Base-by-base conservation (phyloP, 64 coral and sea anemone genomes). In the Platygyra sinensis region DNA sequence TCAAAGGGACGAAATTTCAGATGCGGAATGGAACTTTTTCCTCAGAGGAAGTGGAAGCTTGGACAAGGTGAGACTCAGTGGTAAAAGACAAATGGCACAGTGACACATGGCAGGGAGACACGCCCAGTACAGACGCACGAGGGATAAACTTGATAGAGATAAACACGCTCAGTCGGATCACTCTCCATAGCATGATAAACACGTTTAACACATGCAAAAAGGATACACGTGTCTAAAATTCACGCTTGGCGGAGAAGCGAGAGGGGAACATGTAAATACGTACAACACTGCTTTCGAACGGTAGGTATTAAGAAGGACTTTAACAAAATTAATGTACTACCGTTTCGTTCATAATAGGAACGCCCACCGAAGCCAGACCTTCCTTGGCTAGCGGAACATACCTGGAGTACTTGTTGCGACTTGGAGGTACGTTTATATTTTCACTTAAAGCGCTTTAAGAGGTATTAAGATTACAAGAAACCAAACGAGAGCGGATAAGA, bases 21-120 rank as follows among this genome's bases (percentile, higher is more conserved):
- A 95, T 30, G 73, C 60, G 4, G 97, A 99, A 55, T 99, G 97
- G 97, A 99, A 99, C 74, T 99, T 89, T 65, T 99, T 99, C 74
- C 91, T 99, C 27, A 86, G 97, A 91, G 97, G 97, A 24, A 93
- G 89, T 39, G 94, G 94, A 16, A 86, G 94, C 38, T 84, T 99
- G 14, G 97, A 99, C 75, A 95, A 95, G 85, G 97, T 99, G 46
- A 42, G 91, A 42, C 22, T 33, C 12, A 20, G 13, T 1, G 0
- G 72, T 17, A 4, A 10, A 10, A 76, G 51, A 20, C 14, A 54
- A 39, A 12, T 13, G 50, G 54, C 10, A 57, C n/a, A n/a, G n/a
- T n/a, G n/a, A n/a, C 15, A 15, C 54, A 9, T 16, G 54, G 10
- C 10, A 57, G 15, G 46, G 10, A 14, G 1, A 38, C 57, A 24